Percentiles rank a stretch among this genome's conserved stretches.
Conservation (phyloP, 2,113 vertebrate genomes). For the Malurus cyaneus region DNA sequence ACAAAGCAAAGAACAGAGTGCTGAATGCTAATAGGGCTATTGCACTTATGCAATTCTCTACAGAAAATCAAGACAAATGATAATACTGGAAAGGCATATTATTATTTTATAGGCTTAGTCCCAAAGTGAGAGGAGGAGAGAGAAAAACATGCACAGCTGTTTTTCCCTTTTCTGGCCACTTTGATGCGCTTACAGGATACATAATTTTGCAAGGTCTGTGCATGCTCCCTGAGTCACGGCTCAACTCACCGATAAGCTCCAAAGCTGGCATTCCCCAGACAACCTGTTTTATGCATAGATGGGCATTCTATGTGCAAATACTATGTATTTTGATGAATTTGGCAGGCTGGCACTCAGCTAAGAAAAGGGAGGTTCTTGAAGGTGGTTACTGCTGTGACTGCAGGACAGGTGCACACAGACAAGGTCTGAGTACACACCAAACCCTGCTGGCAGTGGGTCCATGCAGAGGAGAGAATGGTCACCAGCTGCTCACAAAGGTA, state of each 20-base stretch:
- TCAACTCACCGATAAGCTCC: background rate
- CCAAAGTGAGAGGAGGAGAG: background rate
- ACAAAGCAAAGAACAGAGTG: background rate
- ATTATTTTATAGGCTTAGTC: slow-evolving; percentile 42
- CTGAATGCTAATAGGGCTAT: slow-evolving; percentile 17
- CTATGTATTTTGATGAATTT: background rate
- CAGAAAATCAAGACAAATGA: slow-evolving; percentile 47
- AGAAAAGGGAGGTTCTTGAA: background rate
- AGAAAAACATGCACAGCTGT: slow-evolving; percentile 6
- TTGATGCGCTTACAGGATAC: background rate
- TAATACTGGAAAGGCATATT: slow-evolving; percentile 22
- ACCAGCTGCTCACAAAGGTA: background rate
- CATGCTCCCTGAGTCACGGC: background rate
- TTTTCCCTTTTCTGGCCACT: slow-evolving; percentile 20
- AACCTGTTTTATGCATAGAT: background rate
- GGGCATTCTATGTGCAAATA: background rate
- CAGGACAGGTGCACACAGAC: background rate
- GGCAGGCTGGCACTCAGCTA: background rate
- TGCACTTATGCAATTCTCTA: slow-evolving; percentile 12
- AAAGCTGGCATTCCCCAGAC: background rate
- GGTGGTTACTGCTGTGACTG: background rate
- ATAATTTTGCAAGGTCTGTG: background rate
- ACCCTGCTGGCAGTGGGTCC: background rate
- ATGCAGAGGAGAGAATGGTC: background rate
- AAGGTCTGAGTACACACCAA: background rate